Evolutionary conservation across 2,113 vertebrate species (phyloP), one percentile per base, ranked within the genome.

Genomic region (Morone saxatilis): DNA sequence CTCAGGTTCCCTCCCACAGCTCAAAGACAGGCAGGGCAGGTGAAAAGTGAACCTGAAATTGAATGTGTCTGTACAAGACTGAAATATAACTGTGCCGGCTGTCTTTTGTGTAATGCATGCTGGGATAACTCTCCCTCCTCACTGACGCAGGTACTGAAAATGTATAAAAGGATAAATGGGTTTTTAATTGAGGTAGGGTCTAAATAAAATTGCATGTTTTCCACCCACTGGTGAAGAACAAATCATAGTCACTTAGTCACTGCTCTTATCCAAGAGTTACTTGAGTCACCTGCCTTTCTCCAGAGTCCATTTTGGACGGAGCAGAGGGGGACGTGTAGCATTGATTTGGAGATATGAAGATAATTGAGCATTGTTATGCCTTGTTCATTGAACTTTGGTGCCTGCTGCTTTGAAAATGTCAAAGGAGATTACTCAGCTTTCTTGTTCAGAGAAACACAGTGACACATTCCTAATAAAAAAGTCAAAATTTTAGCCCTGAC

Each of bases 321-420:
- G 54, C 67, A 76, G 76, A 65, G 20, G 81, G 76, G 66, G 76
- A 69, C 10, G 12, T 48, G 25, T 60, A 41, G 57, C 47, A 25
- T 51, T 63, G 75, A 83, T 62, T 71, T 48, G 63, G 66, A 7
- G 38, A 47, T 62, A 47, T 59, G 59, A 77, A 63, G 13, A 60
- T 74, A 87, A 83, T 51, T 71, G 62, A 70, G 20, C 83, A 41
- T 74, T 83, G 81, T 86, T 78, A 47, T 67, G n/a, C 17, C 12
- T 60, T n/a, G 9, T 40, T 63, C 68, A 22, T 65, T 53, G 71
- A 38, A 73, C 50, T 47, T 47, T 57, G 67, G 43, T 38, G 38
- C 88, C 88, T 76, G 85, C 89, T 86, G 86, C 61, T 88, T 71
- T 59, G 53, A 61, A 81, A 91, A 91, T 81, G 86, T 85, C 74